Evolutionary conservation across 1,140 invertebrate genomes (phyloP), one percentile per base, ranked within the genome.

Genomic region (Drosophila auraria): DNA sequence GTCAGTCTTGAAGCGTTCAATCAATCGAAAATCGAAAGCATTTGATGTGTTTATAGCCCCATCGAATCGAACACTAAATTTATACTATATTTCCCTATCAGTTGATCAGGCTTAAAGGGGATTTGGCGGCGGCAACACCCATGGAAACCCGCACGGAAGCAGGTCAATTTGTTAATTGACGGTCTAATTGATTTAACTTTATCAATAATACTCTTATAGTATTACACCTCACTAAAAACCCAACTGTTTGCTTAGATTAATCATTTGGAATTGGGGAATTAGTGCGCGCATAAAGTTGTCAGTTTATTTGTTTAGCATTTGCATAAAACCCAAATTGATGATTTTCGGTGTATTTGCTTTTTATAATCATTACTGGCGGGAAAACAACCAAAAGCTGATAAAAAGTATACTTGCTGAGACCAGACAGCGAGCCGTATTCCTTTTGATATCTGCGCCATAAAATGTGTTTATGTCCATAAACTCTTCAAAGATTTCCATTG

Each of bases 381-480:
- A 60, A 61, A 61, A 58, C 45, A 50, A 44, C 8, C 15, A 49
- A 78, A 66, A 59, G 42, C 33, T 78, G 40, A 76, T 57, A 76
- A 65, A 30, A 65, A 30, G 51, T 20, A 4, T 12, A 44, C 40
- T 53, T 76, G 14, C 14, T 23, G 17, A 23, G 23, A 3, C 30
- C 30, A 63, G 66, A 54, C 56, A 20, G 25, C 12, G 36, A 62
- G 54, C 65, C 53, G 63, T 65, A 65, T 82, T 75, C 25, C 20
- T 53, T 72, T 72, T 73, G 62, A 76, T 87, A 65, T 83, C 84
- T 75, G 25, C 11, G 23, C 53, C 50, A 70, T 83, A 80, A 86
- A 76, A 38, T 27, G 15, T 63, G 59, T 38, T 38, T 63, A 38
- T 74, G 58, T 71, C 49, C 44, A 76, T 60, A 87, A 82, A 70